phyloP scores from a whole-genome alignment of 2,888 invertebrate species.

The Nomada hirtipes region DNA sequence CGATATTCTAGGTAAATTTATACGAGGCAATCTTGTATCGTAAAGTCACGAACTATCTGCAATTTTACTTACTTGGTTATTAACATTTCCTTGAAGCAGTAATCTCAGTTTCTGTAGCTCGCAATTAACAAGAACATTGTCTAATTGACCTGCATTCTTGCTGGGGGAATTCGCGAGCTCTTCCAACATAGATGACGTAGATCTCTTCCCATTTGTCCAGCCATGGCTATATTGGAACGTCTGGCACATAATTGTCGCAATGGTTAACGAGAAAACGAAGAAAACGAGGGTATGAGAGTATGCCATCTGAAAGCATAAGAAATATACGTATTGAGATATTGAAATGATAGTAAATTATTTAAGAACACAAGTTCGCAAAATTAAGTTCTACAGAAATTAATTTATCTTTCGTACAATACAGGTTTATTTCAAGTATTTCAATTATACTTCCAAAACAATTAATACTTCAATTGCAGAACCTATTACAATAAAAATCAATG shows the following conservation, averaged over 20 bases:
- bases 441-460: no score
- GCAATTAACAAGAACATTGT: conserved; percentile 82
- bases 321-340: background rate
- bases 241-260: conserved; percentile 86
- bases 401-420: no score
- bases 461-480: no score
- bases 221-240: conserved; percentile 92
- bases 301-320: conserved; percentile 54
- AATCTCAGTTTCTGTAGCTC: conserved; percentile 85
- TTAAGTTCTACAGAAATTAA: no score
- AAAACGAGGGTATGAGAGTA: conserved; percentile 10
- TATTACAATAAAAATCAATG: no score
- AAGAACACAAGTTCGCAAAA: no score
- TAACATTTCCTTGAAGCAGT: conserved; percentile 85
- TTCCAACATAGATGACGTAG: conserved; percentile 52
- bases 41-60: background rate
- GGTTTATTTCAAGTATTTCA: no score
- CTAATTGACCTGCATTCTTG: conserved; percentile 44
- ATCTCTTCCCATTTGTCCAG: conserved; percentile 91
- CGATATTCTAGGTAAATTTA: background rate
- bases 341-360: background rate
- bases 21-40: background rate
- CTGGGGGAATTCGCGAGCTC: conserved; percentile 28
- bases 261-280: conserved; percentile 83
- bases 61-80: conserved; percentile 83